Evolutionary conservation across 2,888 invertebrate species (phyloP).

Genomic region (Nephrotoma flavescens): DNA sequence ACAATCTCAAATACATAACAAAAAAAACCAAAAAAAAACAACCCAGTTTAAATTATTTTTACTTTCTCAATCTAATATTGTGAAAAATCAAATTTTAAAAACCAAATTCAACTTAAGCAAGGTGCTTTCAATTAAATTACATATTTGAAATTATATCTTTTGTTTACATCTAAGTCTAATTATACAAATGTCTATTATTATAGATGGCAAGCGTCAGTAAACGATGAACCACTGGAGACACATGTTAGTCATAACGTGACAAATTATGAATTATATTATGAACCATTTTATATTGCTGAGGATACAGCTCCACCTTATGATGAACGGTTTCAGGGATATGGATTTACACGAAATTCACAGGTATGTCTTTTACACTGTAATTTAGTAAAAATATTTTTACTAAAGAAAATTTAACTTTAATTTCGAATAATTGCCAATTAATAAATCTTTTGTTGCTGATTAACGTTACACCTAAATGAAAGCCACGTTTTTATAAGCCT

Average conservation of each 20-base stretch:
- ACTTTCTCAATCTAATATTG: neutral
- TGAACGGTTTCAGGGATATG: slow-evolving; percentile 80
- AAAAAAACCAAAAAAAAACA: neutral
- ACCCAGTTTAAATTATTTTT: neutral
- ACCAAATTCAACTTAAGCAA: neutral
- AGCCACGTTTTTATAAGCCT: too few species aligned
- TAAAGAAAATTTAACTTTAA: neutral
- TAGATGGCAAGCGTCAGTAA: slow-evolving; percentile 43
- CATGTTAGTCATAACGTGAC: slow-evolving; percentile 76
- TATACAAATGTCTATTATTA: neutral
- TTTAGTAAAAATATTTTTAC: neutral
- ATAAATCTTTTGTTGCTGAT: neutral
- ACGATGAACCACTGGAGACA: slow-evolving; percentile 42
- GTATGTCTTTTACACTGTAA: slow-evolving; percentile 31
- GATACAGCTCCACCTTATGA: slow-evolving; percentile 75
- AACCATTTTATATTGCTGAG: slow-evolving; percentile 78
- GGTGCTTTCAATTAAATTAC: neutral
- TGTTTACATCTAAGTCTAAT: too few species aligned
- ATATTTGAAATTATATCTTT: neutral
- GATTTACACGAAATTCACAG: slow-evolving; percentile 85
- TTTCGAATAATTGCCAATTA: neutral
- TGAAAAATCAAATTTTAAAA: neutral
- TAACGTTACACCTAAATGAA: too few species aligned
- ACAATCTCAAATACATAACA: neutral
- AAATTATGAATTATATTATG: slow-evolving; percentile 71